Conservation (phyloP, 2,113 vertebrate genomes). For the Neomonachus schauinslandi region DNA sequence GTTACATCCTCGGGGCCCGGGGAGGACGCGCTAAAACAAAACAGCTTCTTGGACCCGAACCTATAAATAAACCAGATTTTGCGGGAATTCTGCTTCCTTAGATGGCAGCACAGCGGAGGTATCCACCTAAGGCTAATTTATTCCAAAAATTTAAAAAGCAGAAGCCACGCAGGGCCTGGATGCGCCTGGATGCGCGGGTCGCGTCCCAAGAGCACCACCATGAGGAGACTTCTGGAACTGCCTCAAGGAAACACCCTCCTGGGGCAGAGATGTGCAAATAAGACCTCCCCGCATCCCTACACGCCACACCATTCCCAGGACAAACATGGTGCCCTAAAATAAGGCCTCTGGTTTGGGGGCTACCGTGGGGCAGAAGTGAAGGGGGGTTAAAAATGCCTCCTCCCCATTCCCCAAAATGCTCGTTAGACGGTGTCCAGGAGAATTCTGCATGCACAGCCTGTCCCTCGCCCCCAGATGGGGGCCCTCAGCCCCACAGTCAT, state of each 20-base stretch:
- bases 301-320: fast-evolving
- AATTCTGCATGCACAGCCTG: fast-evolving
- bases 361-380: not conserved
- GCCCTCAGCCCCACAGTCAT: fast-evolving
- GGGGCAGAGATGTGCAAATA: fast-evolving
- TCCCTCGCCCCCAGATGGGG: fast-evolving
- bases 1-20: not conserved
- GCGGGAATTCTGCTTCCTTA: not conserved
- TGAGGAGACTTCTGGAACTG: slow-evolving; percentile 31
- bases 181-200: fast-evolving
- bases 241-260: fast-evolving
- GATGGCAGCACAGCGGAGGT: fast-evolving
- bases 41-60: not conserved
- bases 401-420: not conserved
- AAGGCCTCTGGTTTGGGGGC: not conserved
- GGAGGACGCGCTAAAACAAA: not conserved
- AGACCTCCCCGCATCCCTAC: not conserved
- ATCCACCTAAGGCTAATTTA: not conserved
- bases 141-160: not conserved
- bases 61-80: too few species aligned
- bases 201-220: slow-evolving; percentile 42
- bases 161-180: fast-evolving
- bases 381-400: not conserved
- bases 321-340: not conserved
- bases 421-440: not conserved